phyloP scores from a whole-genome alignment of 2,888 invertebrate species.

The Eilema sororculum region DNA sequence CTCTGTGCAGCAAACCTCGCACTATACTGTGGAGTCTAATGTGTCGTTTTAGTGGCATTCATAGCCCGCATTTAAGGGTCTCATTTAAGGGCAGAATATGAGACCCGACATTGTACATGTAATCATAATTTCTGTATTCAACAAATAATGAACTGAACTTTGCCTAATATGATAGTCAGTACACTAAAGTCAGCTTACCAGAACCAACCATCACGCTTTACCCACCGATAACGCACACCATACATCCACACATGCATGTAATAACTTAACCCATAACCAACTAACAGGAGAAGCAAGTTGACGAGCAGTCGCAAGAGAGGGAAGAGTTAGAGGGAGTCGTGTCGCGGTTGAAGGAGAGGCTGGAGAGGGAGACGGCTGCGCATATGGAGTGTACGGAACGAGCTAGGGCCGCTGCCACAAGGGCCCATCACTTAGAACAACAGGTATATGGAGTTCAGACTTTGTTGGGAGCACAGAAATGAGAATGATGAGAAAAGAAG shows the following conservation, averaged over 20 bases:
- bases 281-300: conserved; percentile 94
- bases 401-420: conserved; percentile 84
- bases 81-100: no score
- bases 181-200: conserved; percentile 18
- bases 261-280: conserved; percentile 51
- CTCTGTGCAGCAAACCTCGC: no score
- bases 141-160: no score
- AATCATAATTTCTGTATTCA: no score
- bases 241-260: conserved; percentile 49
- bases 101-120: no score
- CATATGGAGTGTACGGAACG: conserved; percentile 95
- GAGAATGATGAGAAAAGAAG: no score
- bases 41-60: no score
- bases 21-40: no score
- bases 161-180: no score
- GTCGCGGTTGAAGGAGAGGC: conserved; percentile 92
- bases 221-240: conserved; percentile 34
- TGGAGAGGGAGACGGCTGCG: conserved; percentile 95
- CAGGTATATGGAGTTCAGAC: conserved; percentile 63
- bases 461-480: no score
- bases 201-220: conserved; percentile 35
- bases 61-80: no score
- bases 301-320: conserved; percentile 95
- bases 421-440: conserved; percentile 88
- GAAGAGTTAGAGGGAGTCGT: conserved; percentile 96